Evolutionary conservation across 2,113 vertebrate species (phyloP).

Genomic region (Phainopepla nitens): DNA sequence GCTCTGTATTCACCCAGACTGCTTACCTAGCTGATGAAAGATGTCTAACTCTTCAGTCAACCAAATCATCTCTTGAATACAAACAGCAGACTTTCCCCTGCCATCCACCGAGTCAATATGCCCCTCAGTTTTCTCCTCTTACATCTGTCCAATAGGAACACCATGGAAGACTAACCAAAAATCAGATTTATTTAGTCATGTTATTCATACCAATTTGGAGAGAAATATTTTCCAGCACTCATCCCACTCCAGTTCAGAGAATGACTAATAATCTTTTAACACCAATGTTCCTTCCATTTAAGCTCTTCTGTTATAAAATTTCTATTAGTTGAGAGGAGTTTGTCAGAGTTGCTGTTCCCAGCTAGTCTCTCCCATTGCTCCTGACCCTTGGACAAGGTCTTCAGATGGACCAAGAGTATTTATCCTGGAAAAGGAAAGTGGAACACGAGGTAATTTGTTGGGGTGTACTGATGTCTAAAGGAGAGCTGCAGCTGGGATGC

Average conservation of each 20-base stretch:
- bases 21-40: background rate
- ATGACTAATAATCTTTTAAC: slow-evolving; percentile 35
- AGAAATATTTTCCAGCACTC: background rate
- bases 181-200: background rate
- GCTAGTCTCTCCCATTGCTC: background rate
- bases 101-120: background rate
- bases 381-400: background rate
- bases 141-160: background rate
- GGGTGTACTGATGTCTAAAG: background rate
- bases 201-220: background rate
- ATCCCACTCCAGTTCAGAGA: slow-evolving; percentile 5
- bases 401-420: background rate
- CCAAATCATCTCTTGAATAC: background rate
- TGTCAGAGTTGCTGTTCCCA: background rate
- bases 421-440: background rate
- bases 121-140: background rate
- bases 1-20: background rate
- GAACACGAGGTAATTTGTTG: background rate
- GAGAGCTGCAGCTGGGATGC: background rate
- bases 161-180: background rate
- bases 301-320: background rate
- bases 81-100: background rate
- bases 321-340: background rate
- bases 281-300: background rate
- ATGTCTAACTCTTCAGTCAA: background rate